phyloP scores from a whole-genome alignment of 2,113 vertebrate species.

The Stercorarius parasiticus region DNA sequence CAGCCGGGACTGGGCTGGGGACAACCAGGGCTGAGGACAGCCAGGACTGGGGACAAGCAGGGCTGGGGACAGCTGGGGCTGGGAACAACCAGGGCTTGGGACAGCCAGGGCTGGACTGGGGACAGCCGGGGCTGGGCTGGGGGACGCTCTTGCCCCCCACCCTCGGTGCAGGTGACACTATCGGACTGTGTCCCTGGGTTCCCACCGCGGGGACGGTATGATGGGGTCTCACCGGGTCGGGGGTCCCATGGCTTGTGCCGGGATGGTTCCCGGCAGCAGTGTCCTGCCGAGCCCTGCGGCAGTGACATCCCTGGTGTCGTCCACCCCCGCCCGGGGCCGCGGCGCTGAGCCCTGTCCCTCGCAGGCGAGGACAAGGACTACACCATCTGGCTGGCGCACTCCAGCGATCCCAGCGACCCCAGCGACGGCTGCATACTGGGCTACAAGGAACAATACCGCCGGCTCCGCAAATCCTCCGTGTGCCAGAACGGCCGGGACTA shows the following conservation, averaged over 20 bases:
- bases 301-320: neutral
- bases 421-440: conserved; percentile 90
- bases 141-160: no score
- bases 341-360: neutral
- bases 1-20: neutral
- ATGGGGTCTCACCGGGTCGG: no score
- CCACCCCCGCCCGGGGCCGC: no score
- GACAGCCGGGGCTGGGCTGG: neutral
- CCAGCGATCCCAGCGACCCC: conserved; percentile 79
- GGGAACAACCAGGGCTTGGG: neutral
- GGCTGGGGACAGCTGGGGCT: no score
- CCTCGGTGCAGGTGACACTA: fast-evolving
- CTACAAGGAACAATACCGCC: conserved; percentile 86
- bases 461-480: conserved; percentile 85
- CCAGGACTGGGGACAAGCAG: neutral
- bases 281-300: neutral
- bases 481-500: conserved; percentile 91
- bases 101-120: neutral
- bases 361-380: conserved; percentile 87
- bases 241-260: neutral
- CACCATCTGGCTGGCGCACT: conserved; percentile 90
- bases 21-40: no score
- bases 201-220: fast-evolving
- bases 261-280: neutral
- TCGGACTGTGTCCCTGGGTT: neutral